A percentile compares a stretch with the other conserved stretches of the same genome.
Conservation (phyloP, 2,888 invertebrate genomes). For the Leptura quadrifasciata region DNA sequence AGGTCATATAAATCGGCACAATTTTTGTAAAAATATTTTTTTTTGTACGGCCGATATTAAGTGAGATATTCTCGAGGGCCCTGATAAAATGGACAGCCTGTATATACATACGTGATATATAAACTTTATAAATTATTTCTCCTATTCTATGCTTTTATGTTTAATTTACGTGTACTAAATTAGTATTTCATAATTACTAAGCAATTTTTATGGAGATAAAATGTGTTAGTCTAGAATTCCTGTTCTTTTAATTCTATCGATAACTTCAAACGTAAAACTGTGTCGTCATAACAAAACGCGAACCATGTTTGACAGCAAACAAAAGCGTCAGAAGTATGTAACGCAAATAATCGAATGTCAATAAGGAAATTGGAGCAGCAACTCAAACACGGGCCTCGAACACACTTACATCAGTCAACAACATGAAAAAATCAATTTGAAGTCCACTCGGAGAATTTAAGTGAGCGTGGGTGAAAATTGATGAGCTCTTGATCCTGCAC, state of each 20-base stretch:
- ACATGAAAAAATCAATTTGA: conserved; percentile 48
- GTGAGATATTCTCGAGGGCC: too few relatives aligned
- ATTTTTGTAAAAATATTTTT: too few relatives aligned
- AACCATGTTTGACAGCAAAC: conserved; percentile 5
- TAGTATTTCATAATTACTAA: too few relatives aligned
- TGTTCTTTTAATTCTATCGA: not conserved
- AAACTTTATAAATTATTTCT: too few relatives aligned
- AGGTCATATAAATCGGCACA: too few relatives aligned
- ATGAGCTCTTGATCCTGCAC: conserved; percentile 14
- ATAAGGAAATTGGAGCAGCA: conserved; percentile 56
- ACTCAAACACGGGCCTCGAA: conserved; percentile 57
- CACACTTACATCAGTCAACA: conserved; percentile 53
- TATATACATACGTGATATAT: too few relatives aligned
- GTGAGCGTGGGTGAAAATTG: conserved; percentile 28
- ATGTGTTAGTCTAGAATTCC: too few relatives aligned
- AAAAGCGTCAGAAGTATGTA: conserved; percentile 50
- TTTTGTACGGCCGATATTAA: too few relatives aligned
- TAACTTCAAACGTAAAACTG: not conserved
- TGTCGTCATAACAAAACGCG: conserved; percentile 7
- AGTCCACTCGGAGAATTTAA: conserved; percentile 36
- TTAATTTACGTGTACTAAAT: too few relatives aligned
- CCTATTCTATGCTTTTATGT: too few relatives aligned
- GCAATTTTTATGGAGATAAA: too few relatives aligned
- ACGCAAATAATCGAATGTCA: conserved; percentile 63
- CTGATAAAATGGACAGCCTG: too few relatives aligned